A percentile compares a stretch with the other conserved stretches of the same genome.
phyloP scores from a whole-genome alignment of 2,888 invertebrate genomes.

The Dynastes tityus region DNA sequence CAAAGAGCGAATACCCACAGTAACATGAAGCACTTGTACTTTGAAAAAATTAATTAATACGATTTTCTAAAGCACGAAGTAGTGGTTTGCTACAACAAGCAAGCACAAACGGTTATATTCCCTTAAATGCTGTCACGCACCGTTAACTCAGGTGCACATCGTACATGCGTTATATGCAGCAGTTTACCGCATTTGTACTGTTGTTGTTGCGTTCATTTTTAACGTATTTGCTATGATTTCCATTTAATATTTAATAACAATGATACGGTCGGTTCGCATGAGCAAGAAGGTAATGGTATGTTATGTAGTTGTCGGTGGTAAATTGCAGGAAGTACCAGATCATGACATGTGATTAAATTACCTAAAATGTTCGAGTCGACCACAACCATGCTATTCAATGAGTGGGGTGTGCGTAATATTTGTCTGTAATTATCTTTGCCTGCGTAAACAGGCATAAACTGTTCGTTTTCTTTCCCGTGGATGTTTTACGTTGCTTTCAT shows the following conservation, averaged over 20 bases:
- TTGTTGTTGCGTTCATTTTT: slow-evolving; percentile 57
- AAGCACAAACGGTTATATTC: slow-evolving; percentile 6
- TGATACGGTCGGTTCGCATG: slow-evolving; percentile 24
- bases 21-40: too few species aligned
- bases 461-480: neutral
- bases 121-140: slow-evolving; percentile 1
- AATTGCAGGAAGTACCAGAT: slow-evolving; percentile 41
- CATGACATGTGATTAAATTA: slow-evolving; percentile 41
- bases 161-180: neutral
- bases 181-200: slow-evolving; percentile 4
- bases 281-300: slow-evolving; percentile 35
- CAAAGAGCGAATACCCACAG: too few species aligned
- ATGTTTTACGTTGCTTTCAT: too few species aligned
- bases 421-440: neutral
- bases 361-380: slow-evolving; percentile 29
- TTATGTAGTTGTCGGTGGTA: slow-evolving; percentile 1
- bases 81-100: too few species aligned
- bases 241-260: slow-evolving; percentile 67
- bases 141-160: neutral
- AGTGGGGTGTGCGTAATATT: neutral
- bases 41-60: too few species aligned
- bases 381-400: neutral
- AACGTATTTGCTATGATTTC: slow-evolving; percentile 69
- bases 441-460: neutral
- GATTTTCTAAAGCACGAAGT: too few species aligned